Conservation (phyloP, 2,888 invertebrate species). For the Nysson spinosus region DNA sequence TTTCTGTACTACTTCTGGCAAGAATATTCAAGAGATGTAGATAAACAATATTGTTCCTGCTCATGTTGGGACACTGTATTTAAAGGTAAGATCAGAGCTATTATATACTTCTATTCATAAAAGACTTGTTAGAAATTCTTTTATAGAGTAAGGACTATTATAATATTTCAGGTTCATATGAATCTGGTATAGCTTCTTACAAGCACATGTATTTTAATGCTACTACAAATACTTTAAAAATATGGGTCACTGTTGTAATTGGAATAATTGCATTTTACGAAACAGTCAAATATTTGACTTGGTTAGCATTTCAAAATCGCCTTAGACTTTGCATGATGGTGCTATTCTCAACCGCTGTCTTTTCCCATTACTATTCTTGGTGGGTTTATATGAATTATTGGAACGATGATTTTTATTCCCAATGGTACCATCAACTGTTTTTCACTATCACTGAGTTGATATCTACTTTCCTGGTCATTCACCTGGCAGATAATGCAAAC, state of each 20-base stretch:
- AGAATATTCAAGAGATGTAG: constrained; percentile 83
- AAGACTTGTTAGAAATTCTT: not conserved
- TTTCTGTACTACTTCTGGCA: constrained; percentile 84
- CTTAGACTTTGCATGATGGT: constrained; percentile 82
- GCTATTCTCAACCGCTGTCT: constrained; percentile 82
- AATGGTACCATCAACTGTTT: constrained; percentile 85
- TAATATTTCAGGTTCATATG: constrained; percentile 81
- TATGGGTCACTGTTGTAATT: constrained; percentile 82
- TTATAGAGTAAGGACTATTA: constrained; percentile 10
- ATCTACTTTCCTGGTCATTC: constrained; percentile 81
- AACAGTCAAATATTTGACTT: constrained; percentile 80
- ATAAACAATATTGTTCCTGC: constrained; percentile 83
- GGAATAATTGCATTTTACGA: constrained; percentile 82
- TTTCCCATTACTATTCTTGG: constrained; percentile 85
- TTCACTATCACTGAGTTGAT: constrained; percentile 81
- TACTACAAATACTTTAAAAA: constrained; percentile 82
- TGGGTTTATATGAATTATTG: constrained; percentile 85
- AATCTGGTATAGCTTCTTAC: constrained; percentile 84
- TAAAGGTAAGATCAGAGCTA: constrained; percentile 79
- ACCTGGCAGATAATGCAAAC: constrained; percentile 79
- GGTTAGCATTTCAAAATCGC: constrained; percentile 78
- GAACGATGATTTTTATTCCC: constrained; percentile 85
- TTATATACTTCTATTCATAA: not conserved
- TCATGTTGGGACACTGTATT: constrained; percentile 89
- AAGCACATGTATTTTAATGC: constrained; percentile 86